Base-by-base conservation (phyloP, 2,113 vertebrate genomes). In the Ellobius talpinus region DNA sequence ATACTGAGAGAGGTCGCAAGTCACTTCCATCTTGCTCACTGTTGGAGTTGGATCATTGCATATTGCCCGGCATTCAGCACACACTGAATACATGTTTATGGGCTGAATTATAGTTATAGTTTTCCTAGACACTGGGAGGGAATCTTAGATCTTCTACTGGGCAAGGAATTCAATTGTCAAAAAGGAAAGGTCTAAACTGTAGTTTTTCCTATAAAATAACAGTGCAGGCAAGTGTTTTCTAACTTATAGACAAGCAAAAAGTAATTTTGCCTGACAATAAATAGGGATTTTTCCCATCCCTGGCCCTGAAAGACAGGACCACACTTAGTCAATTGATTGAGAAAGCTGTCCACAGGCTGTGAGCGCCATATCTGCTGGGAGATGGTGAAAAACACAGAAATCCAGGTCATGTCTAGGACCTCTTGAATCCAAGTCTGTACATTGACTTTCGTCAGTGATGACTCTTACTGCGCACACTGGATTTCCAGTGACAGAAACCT, bases 181-280 rank as follows among this genome's bases (percentile, higher is more conserved):
- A 95, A 95, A 87, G 61, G n/a, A 33, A 91, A 95, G 68, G 50
- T 63, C 17, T 16, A 92, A 63, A 88, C 42, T 1, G 66, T 50
- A 42, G 55, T 72, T 95, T 31, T 81, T 85, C 42, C 23, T 45
- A 14, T 58, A 87, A 74, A 78, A 45, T 21, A 72, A 90, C 24
- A 77, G 31, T 42, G 8, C n/a, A 19, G n/a, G 1, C n/a, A 89
- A 90, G 31, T 94, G 17, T 45, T 77, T 63, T 52, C 33, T 39
- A 65, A 77, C 45, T 21, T 1, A 17, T 58, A 24, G 5, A 68
- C 82, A 84, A 63, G 70, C 47, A 17, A 58, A 94, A 87, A 58
- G 24, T 61, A 29, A 39, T 66, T 52, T 61, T 66, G 8, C 70
- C 3, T 70, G 52, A 14, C 36, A 87, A 31, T 63, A 39, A n/a